Percentiles rank a stretch among this genome's conserved stretches.
These are phyloP conservation scores for Nibea coibor DNA, from an alignment of 2,113 vertebrate genomes.

Conservation along the genomic window DNA sequence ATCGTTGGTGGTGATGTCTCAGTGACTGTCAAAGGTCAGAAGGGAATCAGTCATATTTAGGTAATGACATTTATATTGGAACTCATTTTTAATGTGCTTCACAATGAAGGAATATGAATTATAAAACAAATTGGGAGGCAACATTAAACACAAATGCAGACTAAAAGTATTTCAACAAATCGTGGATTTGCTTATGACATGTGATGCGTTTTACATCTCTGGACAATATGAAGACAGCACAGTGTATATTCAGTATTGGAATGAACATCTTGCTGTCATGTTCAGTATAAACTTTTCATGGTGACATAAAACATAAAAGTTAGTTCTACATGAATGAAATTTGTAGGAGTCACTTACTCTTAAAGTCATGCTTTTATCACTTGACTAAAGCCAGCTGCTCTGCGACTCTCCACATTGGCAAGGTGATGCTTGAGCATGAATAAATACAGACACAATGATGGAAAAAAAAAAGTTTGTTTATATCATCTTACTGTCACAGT, in stretches of 20 bases:
- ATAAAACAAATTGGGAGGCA: no score
- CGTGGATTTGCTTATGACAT: no score
- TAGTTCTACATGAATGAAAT: background rate
- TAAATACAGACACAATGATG: background rate
- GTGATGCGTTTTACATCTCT: no score
- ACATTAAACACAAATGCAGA: no score
- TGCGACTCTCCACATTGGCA: background rate
- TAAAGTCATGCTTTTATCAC: background rate
- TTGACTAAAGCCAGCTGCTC: background rate
- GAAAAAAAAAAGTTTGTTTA: background rate
- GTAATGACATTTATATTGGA: no score
- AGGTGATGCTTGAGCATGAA: background rate
- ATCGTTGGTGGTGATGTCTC: background rate
- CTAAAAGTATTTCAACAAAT: no score
- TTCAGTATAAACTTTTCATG: background rate
- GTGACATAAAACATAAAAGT: background rate
- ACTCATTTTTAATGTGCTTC: no score
- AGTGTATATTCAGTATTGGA: background rate
- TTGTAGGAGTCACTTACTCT: background rate
- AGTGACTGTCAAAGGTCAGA: constrained; percentile 14
- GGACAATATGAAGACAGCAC: no score
- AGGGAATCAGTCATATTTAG: background rate
- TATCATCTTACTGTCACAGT: background rate
- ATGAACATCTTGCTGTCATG: background rate
- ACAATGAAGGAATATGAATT: no score